Conservation (phyloP, 2,113 vertebrate genomes). For the Scatophagus argus region DNA sequence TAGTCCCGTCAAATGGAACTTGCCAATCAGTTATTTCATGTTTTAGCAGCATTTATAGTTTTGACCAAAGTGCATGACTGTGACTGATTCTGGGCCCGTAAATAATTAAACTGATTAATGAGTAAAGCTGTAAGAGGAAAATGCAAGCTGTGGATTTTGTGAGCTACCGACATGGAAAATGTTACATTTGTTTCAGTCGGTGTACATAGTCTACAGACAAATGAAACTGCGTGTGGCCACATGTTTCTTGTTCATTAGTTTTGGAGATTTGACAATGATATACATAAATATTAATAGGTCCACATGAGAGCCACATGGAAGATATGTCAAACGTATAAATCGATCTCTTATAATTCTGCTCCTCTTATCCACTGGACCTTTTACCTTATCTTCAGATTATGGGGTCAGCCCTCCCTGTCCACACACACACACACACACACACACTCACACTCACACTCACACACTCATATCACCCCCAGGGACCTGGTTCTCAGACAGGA, state of each 20-base stretch:
- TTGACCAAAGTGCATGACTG: conserved; percentile 60
- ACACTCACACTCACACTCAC: conserved; percentile 33
- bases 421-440: conserved; percentile 18
- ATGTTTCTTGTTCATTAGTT: conserved; percentile 19
- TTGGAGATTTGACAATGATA: conserved; percentile 2
- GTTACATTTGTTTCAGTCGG: conserved; percentile 8
- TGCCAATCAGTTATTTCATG: conserved; percentile 82
- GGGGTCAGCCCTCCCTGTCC: conserved; percentile 4
- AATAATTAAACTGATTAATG: conserved; percentile 72
- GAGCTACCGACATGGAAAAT: conserved; percentile 37
- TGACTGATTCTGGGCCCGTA: conserved; percentile 56
- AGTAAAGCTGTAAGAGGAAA: conserved; percentile 44
- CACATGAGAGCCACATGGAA: not conserved
- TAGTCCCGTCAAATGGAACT: conserved; percentile 84
- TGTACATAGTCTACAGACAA: not conserved
- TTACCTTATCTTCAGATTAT: conserved; percentile 59
- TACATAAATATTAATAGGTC: not conserved
- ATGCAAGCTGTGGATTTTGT: conserved; percentile 56
- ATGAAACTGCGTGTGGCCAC: conserved; percentile 20
- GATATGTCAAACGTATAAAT: conserved; percentile 27
- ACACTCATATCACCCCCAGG: conserved; percentile 53
- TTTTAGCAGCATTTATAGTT: conserved; percentile 75
- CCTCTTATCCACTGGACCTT: conserved; percentile 42
- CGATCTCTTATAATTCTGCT: conserved; percentile 11
- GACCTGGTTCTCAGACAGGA: conserved; percentile 71